A percentile compares a stretch with the other conserved stretches of the same genome.
phyloP scores from a whole-genome alignment of 2,888 invertebrate genomes.

The Silvanus unidentatus region DNA sequence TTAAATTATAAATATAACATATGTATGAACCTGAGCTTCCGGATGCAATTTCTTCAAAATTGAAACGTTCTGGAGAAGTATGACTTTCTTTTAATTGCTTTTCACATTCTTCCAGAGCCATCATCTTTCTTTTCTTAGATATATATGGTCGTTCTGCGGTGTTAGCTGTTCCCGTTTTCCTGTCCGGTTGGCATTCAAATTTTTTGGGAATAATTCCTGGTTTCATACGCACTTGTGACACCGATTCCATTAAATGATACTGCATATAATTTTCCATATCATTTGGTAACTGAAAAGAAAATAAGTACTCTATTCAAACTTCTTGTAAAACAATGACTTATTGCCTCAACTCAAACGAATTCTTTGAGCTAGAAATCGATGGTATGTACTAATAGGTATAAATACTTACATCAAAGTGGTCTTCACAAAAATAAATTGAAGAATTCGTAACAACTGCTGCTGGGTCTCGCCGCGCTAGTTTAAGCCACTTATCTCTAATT shows the following conservation, averaged over 20 bases:
- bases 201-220: background rate
- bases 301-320: background rate
- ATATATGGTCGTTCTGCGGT: background rate
- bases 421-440: background rate
- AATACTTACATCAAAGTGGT: conserved; percentile 5
- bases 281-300: background rate
- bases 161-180: background rate
- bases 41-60: no score
- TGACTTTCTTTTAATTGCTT: no score
- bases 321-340: background rate
- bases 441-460: background rate
- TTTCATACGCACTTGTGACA: background rate
- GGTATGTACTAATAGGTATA: no score
- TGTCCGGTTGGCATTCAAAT: background rate
- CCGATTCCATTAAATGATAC: background rate
- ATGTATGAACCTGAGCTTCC: no score
- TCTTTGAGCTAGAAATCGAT: no score
- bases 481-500: background rate
- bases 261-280: background rate
- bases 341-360: background rate
- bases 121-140: background rate
- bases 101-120: background rate
- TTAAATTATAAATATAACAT: no score
- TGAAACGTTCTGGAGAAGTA: no score
- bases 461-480: conserved; percentile 1